Percentiles rank a stretch among this genome's conserved stretches.
These are phyloP conservation scores for Acrobasis suavella DNA, from an alignment of 2,888 invertebrate species.

Conservation along the genomic window DNA sequence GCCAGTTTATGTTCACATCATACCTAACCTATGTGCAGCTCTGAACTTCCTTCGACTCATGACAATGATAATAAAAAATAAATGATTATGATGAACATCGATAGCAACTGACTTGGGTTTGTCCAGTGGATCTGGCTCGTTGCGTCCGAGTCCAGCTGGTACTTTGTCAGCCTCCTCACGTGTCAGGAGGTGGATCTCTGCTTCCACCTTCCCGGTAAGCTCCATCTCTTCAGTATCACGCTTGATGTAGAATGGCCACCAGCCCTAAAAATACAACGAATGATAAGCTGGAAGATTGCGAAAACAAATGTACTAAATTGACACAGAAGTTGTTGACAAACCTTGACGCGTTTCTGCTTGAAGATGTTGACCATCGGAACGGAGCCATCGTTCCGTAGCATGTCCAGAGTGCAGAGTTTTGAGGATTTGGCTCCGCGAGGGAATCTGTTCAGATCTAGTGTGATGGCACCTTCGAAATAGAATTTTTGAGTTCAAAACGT, in stretches of 20 bases:
- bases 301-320: not conserved
- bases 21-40: too few species aligned
- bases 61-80: too few species aligned
- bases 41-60: too few species aligned
- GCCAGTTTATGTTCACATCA: too few species aligned
- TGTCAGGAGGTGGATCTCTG: slow-evolving; percentile 92
- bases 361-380: slow-evolving; percentile 94
- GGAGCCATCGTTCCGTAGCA: slow-evolving; percentile 89
- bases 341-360: slow-evolving; percentile 91
- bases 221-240: slow-evolving; percentile 92
- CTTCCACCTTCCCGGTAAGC: slow-evolving; percentile 95
- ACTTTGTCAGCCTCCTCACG: slow-evolving; percentile 94
- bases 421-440: slow-evolving; percentile 94
- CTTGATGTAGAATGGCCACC: slow-evolving; percentile 97
- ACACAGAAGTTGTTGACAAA: not conserved
- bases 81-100: not conserved
- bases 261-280: slow-evolving; percentile 78
- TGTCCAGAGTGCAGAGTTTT: slow-evolving; percentile 91
- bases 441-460: slow-evolving; percentile 91
- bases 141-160: slow-evolving; percentile 92
- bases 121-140: slow-evolving; percentile 94
- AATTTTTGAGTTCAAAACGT: too few species aligned
- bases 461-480: slow-evolving; percentile 84
- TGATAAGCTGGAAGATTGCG: not conserved
- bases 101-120: slow-evolving; percentile 89